Base-by-base conservation (phyloP, 2,888 invertebrate genomes). In the Oeneis ivallda region DNA sequence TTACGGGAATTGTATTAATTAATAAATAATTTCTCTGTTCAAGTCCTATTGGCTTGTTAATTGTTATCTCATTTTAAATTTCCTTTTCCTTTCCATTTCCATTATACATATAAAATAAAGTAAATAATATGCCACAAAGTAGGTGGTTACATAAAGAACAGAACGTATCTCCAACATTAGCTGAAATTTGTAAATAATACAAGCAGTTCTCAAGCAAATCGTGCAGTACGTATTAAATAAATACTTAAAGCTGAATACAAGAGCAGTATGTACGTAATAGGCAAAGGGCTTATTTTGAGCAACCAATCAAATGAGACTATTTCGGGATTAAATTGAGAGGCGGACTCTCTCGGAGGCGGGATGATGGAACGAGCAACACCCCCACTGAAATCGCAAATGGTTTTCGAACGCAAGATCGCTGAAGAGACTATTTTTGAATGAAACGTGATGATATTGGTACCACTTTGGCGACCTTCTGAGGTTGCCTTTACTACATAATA, bases 231-330 rank as follows among this genome's bases (percentile, higher is more conserved):
- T 56, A 54, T 15, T 54, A 62, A 64, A 66, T 19, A 15, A 32
- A 59, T 37, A 49, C n/a, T 50, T 61, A 66, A 47, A 47, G 34
- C 39, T 7, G 32, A 54, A 64, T 43, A 61, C 52, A 50, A 58
- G 61, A 58, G 58, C 54, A 49, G 76, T 75, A 78, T 79, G 76
- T 84, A 77, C 79, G 76, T 84, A 81, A 86, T 86, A 86, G 85
- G 81, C 78, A 79, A 86, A 76, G 77, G 81, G 82, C 81, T 82
- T 79, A 79, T 75, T 75, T 74, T 68, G 72, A 74, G 75, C 84
- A 75, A 79, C 91, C 91, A 91, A 91, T 91, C 80, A 79, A 77
- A 76, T 59, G 79, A 76, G 78, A 78, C 79, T 84, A 83, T 84
- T 86, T 82, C 74, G 79, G 82, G 83, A 85, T 79, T 79, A 76